Base-by-base conservation (phyloP, 2,797 vertebrate genomes). In the Gadopsis bispinosus region DNA sequence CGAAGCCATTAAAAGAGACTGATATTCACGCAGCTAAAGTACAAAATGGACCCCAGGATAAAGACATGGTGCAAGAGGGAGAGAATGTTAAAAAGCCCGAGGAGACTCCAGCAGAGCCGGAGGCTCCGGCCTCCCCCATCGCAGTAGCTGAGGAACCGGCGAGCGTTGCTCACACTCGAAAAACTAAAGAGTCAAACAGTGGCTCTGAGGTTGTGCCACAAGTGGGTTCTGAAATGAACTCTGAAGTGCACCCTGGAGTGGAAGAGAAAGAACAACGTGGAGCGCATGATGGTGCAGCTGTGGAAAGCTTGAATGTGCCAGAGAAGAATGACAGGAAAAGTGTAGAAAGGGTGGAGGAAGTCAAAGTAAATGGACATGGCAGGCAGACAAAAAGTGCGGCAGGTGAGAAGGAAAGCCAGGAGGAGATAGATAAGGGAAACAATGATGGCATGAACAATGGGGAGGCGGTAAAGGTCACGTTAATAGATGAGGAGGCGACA, bases 401-500 rank as follows among this genome's bases (percentile, higher is more conserved):
- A 41, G 90, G 85, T 33, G 75, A 91, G 82, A 55, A 69, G 59
- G 80, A 88, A 54, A 77, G 90, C 16, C 85, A 59, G 83, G 71
- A 89, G 69, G 90, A 90, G 59, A 69, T 31, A 6, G 84, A 82
- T 56, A 77, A 86, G 66, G 77, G 63, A 63, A 76, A 61, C 65
- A 79, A 86, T 71, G 91, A 83, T 26, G 67, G 76, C 19, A 53
- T 78, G 59, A 94, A 87, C 62, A 85, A 88, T 50, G 84, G 29
- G 74, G 90, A 94, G 75, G 89, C 86, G 63, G 88, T 96, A 78
- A 96, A 95, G 84, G 95, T 96, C 93, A 95, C 94, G 16, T 88
- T 95, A 77, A 95, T 95, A 86, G 95, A 96, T 50, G 93, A 91
- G 58, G 92, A 93, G 93, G 80, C 69, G 39, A 11, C 76, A 45